Evolutionary conservation across 2,797 vertebrate species (phyloP).

Genomic region (Chloroceryle amazona): DNA sequence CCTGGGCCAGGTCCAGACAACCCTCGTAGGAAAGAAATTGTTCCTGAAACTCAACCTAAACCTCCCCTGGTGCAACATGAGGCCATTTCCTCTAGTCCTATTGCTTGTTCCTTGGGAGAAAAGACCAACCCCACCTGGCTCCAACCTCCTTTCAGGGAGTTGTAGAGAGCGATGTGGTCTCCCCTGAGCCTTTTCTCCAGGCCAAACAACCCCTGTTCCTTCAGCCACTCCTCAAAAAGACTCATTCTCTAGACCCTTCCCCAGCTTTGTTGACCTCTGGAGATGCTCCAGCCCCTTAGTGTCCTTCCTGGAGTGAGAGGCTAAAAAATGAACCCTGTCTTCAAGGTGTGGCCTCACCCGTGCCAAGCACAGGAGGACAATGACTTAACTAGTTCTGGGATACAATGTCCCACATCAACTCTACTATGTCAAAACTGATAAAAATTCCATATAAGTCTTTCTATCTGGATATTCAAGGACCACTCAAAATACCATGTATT

Average conservation of each 20-base stretch:
- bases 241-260: background rate
- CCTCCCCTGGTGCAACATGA: background rate
- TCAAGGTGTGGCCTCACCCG: background rate
- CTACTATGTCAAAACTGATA: accelerated
- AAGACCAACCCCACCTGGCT: background rate
- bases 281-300: background rate
- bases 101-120: background rate
- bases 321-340: background rate
- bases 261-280: background rate
- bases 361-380: background rate
- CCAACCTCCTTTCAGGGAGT: background rate
- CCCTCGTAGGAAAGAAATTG: background rate
- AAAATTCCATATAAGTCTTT: background rate
- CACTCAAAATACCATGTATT: background rate
- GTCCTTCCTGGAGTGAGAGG: background rate
- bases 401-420: background rate
- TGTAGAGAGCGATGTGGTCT: background rate
- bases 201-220: background rate
- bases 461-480: background rate
- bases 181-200: background rate
- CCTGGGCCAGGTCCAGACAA: background rate
- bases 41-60: background rate
- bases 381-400: background rate
- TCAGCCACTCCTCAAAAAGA: background rate
- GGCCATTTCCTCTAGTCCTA: background rate